These are phyloP conservation scores for Carposina sasakii DNA, from an alignment of 1,140 invertebrate species.

Conservation along the genomic window DNA sequence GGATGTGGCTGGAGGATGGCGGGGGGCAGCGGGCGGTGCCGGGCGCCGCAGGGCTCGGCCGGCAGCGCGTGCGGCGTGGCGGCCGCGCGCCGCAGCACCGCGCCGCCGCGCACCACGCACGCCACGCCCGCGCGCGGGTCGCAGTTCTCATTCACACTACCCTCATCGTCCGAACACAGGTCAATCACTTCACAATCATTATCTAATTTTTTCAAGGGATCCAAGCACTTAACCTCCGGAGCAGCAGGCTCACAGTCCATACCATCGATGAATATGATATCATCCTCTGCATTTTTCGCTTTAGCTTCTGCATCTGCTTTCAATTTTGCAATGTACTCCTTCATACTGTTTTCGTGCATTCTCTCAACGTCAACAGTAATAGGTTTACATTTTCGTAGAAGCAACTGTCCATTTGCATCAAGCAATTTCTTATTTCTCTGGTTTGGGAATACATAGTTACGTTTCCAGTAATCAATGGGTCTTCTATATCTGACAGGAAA, in stretches of 20 bases:
- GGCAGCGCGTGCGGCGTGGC: constrained; percentile 54
- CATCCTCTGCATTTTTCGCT: constrained; percentile 29
- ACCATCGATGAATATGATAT: constrained; percentile 58
- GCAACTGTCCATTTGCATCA: constrained; percentile 60
- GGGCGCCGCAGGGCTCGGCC: constrained; percentile 57
- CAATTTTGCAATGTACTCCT: constrained; percentile 52
- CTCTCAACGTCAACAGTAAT: constrained; percentile 46
- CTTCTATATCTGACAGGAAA: constrained; percentile 61
- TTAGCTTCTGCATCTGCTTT: constrained; percentile 37
- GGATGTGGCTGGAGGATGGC: constrained; percentile 56
- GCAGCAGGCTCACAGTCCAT: constrained; percentile 39
- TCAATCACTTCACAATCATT: constrained; percentile 68
- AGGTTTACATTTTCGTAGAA: constrained; percentile 58
- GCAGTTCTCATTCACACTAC: constrained; percentile 59
- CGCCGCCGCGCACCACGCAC: constrained; percentile 61
- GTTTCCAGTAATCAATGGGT: constrained; percentile 65
- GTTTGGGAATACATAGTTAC: constrained; percentile 52
- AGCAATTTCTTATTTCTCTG: constrained; percentile 61
- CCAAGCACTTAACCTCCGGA: constrained; percentile 36
- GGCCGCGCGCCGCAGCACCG: constrained; percentile 51
- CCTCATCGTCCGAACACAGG: constrained; percentile 70
- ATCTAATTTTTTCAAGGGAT: constrained; percentile 48
- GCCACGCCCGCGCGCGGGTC: constrained; percentile 57
- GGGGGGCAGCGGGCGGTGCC: constrained; percentile 47
- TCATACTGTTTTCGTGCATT: constrained; percentile 46